A percentile compares a stretch with the other conserved stretches of the same genome.
phyloP scores from a whole-genome alignment of 2,113 vertebrate species.

The Campylomormyrus numenius region DNA sequence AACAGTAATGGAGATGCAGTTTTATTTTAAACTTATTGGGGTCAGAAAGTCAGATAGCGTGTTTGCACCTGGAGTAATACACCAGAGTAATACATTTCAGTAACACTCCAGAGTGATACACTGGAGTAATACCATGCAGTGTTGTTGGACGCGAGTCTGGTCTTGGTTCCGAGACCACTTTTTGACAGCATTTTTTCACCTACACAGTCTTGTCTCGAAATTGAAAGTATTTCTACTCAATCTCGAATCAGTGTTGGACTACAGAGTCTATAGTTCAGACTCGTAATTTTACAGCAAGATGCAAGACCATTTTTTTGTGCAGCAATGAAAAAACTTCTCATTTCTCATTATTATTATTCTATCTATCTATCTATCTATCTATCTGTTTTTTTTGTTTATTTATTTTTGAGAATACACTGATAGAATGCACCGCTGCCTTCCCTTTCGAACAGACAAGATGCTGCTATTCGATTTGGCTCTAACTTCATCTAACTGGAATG shows the following conservation, averaged over 20 bases:
- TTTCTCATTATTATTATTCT: not conserved
- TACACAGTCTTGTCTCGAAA: not conserved
- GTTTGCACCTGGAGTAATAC: not conserved
- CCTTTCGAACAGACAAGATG: not conserved
- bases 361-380: too few species aligned
- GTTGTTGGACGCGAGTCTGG: not conserved
- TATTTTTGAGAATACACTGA: not conserved
- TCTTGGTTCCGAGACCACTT: not conserved
- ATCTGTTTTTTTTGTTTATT: not conserved
- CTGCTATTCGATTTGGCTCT: not conserved
- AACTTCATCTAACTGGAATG: not conserved
- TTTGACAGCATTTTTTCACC: not conserved
- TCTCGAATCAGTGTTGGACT: not conserved
- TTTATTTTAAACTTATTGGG: not conserved
- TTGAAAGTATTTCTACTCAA: not conserved
- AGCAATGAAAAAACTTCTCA: not conserved
- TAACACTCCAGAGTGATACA: not conserved
- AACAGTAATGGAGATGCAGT: not conserved
- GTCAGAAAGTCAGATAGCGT: not conserved
- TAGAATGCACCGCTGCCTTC: not conserved
- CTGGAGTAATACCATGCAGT: not conserved
- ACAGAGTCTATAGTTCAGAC: not conserved
- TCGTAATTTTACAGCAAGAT: not conserved
- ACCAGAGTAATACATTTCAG: not conserved
- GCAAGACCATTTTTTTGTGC: not conserved